Conservation (phyloP, 2,113 vertebrate genomes). For the Bubo bubo region DNA sequence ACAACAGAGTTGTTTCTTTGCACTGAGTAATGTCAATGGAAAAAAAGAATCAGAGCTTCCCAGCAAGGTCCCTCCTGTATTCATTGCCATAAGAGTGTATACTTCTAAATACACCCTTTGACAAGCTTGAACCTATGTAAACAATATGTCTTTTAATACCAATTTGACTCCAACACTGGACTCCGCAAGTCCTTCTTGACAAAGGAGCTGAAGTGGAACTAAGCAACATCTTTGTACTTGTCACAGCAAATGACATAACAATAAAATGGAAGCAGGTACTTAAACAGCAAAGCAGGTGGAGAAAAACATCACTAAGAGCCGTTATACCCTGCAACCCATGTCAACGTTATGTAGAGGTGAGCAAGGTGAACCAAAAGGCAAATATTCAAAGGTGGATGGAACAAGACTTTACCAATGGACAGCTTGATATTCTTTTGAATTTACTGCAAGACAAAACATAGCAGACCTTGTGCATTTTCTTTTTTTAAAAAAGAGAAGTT, state of each 20-base stretch:
- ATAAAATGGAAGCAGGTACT: not conserved
- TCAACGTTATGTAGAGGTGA: not conserved
- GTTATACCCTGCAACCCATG: too few species aligned
- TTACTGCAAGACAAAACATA: not conserved
- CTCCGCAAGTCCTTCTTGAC: not conserved
- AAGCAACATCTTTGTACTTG: not conserved
- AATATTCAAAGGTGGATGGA: not conserved
- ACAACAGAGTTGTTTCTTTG: not conserved
- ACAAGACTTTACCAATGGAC: too few species aligned
- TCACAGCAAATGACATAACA: not conserved
- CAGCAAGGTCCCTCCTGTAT: not conserved
- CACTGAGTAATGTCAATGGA: not conserved
- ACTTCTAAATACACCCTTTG: not conserved
- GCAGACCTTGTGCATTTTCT: not conserved
- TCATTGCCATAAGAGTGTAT: fast-evolving
- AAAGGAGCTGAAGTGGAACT: not conserved
- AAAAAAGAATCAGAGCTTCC: not conserved
- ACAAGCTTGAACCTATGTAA: not conserved
- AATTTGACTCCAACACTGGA: not conserved
- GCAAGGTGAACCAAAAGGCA: not conserved
- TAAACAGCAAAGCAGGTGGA: not conserved
- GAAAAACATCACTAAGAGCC: not conserved
- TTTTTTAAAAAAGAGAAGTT: not conserved
- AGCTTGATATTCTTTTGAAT: not conserved
- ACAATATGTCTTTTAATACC: not conserved